Evolutionary conservation across 2,797 vertebrate genomes (phyloP).

Genomic region (Periophthalmus magnuspinnatus): DNA sequence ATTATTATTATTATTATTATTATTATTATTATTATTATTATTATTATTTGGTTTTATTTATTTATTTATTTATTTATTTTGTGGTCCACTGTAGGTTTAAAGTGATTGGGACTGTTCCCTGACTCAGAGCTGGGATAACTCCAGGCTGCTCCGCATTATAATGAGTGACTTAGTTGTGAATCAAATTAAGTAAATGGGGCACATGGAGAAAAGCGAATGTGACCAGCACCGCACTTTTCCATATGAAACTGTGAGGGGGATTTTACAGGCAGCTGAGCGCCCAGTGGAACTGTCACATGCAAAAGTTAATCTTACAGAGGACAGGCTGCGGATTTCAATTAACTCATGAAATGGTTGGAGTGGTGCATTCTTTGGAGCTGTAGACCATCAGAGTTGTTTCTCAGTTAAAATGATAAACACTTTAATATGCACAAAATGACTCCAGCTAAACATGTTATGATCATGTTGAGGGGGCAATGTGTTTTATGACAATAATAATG

Average conservation of each 20-base stretch:
- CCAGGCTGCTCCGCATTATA: conserved; percentile 53
- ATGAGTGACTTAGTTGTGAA: conserved; percentile 60
- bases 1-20: too few species aligned
- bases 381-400: neutral
- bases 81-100: neutral
- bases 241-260: conserved; percentile 49
- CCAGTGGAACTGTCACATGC: conserved; percentile 66
- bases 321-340: conserved; percentile 70
- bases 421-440: conserved; percentile 25
- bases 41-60: too few species aligned
- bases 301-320: conserved; percentile 60
- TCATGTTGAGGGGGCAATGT: too few species aligned
- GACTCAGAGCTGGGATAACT: conserved; percentile 52
- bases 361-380: conserved; percentile 53
- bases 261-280: conserved; percentile 63
- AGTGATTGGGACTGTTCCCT: conserved; percentile 34
- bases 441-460: conserved; percentile 7
- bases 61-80: too few species aligned
- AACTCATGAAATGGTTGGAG: conserved; percentile 66
- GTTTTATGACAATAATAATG: too few species aligned
- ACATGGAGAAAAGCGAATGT: conserved; percentile 54
- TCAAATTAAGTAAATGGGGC: conserved; percentile 68
- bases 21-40: too few species aligned
- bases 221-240: conserved; percentile 54
- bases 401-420: conserved; percentile 17